phyloP scores from a whole-genome alignment of 2,888 invertebrate genomes.

The Lottia scabra region DNA sequence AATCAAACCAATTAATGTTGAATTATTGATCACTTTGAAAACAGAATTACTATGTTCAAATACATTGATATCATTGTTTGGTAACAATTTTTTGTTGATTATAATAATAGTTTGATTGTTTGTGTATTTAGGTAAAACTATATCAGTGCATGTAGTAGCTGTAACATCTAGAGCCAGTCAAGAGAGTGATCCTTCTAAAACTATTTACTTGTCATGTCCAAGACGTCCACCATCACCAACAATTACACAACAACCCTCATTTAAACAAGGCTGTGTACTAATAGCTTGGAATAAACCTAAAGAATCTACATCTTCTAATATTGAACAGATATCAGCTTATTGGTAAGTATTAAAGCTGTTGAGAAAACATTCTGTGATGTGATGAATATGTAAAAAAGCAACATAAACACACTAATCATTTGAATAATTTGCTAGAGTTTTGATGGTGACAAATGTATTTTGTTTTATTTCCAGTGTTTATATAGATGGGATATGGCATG shows the following conservation, averaged over 20 bases:
- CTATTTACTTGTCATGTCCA: conserved; percentile 63
- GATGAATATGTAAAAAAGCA: no score
- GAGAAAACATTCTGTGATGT: no score
- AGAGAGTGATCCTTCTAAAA: conserved; percentile 61
- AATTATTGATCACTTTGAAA: no score
- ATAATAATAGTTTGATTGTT: no score
- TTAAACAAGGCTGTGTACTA: conserved; percentile 63
- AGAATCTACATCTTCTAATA: conserved; percentile 46
- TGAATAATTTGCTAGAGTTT: no score
- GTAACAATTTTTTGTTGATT: no score
- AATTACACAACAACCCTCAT: conserved; percentile 65
- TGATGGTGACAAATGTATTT: background rate
- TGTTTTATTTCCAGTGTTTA: conserved; percentile 54
- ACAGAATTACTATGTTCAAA: no score
- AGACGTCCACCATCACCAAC: conserved; percentile 54
- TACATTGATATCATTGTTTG: no score
- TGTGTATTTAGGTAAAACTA: conserved; percentile 44
- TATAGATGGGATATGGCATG: conserved; percentile 64
- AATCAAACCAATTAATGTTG: no score
- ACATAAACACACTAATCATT: no score
- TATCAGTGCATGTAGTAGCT: conserved; percentile 61
- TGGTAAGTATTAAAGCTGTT: no score
- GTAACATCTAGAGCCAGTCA: conserved; percentile 56
- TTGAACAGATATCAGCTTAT: conserved; percentile 62
- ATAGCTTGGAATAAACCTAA: conserved; percentile 66